Evolutionary conservation across 1,140 invertebrate species (phyloP).

Genomic region (Aricia agestis): DNA sequence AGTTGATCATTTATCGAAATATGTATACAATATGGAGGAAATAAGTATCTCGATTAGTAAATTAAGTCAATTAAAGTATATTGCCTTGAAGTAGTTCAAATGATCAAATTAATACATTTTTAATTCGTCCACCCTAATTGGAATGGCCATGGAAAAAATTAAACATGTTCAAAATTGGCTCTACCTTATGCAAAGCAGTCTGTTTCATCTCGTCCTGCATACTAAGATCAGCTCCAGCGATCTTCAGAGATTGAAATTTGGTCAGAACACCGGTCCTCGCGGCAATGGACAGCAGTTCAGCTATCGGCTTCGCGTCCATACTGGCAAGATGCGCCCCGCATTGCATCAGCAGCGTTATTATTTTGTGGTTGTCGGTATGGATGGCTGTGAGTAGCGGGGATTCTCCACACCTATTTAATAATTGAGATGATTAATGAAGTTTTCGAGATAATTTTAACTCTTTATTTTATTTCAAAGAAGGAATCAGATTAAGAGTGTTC

Average conservation of each 20-base stretch:
- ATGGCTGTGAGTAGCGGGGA: constrained; percentile 57
- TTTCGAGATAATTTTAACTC: too few relatives aligned
- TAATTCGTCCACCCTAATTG: too few relatives aligned
- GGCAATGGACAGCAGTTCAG: constrained; percentile 46
- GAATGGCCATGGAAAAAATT: too few relatives aligned
- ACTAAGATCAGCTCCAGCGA: constrained; percentile 47
- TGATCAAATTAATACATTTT: too few relatives aligned
- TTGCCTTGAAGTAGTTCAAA: too few relatives aligned
- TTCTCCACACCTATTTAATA: constrained; percentile 47
- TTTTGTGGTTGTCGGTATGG: constrained; percentile 38
- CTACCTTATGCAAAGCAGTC: constrained; percentile 41
- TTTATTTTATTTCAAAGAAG: too few relatives aligned
- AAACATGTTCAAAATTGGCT: too few relatives aligned
- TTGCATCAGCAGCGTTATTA: constrained; percentile 49
- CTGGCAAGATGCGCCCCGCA: constrained; percentile 54
- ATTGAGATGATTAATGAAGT: background rate
- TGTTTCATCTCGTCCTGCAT: constrained; percentile 20
- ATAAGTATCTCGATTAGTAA: too few relatives aligned
- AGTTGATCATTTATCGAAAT: too few relatives aligned
- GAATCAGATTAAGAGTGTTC: too few relatives aligned
- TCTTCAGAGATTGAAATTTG: constrained; percentile 43
- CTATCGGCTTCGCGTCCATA: constrained; percentile 38
- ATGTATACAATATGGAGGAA: too few relatives aligned
- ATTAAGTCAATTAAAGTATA: too few relatives aligned
- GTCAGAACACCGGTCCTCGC: constrained; percentile 39